phyloP scores from a whole-genome alignment of 1,140 invertebrate species.

The Drosophila obscura region DNA sequence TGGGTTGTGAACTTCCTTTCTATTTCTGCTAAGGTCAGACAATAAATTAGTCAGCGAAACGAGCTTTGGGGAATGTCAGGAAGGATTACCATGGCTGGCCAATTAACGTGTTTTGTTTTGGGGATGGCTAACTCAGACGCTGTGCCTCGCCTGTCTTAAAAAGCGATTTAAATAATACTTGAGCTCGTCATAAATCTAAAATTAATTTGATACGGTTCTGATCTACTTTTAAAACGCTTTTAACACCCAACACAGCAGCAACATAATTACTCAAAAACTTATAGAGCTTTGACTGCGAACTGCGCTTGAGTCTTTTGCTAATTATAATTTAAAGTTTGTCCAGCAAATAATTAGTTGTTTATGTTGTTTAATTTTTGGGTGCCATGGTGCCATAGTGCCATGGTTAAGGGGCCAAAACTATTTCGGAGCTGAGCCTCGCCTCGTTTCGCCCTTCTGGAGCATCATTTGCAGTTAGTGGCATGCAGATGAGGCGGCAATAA shows the following conservation, averaged over 20 bases:
- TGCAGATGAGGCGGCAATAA: conserved; percentile 61
- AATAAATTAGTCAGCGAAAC: conserved; percentile 23
- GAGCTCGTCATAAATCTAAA: no score
- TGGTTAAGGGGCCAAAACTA: conserved; percentile 3
- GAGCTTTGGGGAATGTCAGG: neutral
- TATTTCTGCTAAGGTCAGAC: conserved; percentile 42
- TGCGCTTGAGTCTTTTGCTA: no score
- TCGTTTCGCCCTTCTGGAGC: neutral
- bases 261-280: no score
- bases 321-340: no score
- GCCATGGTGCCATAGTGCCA: neutral
- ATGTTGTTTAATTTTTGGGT: neutral
- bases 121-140: neutral
- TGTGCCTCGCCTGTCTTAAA: no score
- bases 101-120: neutral
- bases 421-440: neutral
- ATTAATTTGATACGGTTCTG: no score
- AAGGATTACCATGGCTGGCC: neutral
- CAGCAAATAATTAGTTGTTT: no score
- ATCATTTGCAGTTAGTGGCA: conserved; percentile 30
- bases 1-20: conserved; percentile 43
- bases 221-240: no score
- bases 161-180: no score
- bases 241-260: no score
- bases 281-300: no score